Conservation (phyloP, 2,797 vertebrate species). For the Pogoniulus pusillus region DNA sequence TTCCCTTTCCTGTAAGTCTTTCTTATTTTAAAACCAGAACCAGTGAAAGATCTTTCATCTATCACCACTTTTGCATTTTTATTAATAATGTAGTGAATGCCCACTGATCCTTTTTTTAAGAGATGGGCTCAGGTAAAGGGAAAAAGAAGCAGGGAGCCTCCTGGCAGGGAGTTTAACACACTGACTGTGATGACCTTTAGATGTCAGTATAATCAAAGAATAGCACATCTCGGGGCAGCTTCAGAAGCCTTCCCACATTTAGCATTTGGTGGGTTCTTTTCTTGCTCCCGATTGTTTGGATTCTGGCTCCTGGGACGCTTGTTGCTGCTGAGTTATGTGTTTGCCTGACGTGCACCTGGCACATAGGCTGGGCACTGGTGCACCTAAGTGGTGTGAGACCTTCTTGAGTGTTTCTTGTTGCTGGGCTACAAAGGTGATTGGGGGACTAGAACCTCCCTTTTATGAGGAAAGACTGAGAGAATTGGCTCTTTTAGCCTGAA, state of each 20-base stretch:
- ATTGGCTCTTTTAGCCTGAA: no score
- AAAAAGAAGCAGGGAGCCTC: neutral
- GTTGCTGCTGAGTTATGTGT: neutral
- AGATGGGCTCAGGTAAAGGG: neutral
- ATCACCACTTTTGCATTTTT: neutral
- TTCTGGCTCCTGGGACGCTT: neutral
- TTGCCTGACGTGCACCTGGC: neutral
- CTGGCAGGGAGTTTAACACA: neutral
- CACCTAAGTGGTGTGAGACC: neutral
- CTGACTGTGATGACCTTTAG: conserved; percentile 65
- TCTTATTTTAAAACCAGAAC: neutral
- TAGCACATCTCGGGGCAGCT: neutral
- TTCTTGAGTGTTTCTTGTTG: neutral
- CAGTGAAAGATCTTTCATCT: neutral
- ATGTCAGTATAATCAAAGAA: conserved; percentile 69
- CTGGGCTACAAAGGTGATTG: no score
- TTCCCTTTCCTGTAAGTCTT: neutral
- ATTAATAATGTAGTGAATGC: neutral
- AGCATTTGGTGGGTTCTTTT: neutral
- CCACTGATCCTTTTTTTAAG: neutral
- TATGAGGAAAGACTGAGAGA: no score
- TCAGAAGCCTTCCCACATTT: neutral
- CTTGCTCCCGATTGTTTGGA: neutral
- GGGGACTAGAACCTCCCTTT: no score
- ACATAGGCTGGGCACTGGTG: accelerated